Evolutionary conservation across 1,140 invertebrate genomes (phyloP).

Genomic region (Heterodera carotae): DNA sequence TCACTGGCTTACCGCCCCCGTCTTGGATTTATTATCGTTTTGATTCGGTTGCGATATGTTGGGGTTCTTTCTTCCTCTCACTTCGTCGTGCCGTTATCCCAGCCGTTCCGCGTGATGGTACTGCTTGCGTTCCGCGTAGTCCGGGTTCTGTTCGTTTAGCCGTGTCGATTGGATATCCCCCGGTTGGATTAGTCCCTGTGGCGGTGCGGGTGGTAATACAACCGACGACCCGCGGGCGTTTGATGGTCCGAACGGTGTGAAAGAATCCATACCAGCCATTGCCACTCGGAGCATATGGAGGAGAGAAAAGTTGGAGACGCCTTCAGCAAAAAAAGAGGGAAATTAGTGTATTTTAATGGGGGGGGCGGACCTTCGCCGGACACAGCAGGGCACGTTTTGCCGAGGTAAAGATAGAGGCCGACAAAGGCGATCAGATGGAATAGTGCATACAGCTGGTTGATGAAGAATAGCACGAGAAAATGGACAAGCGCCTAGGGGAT

Average conservation of each 20-base stretch:
- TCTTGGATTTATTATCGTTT: too few species aligned
- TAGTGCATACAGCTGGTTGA: slow-evolving; percentile 86
- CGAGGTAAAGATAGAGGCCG: slow-evolving; percentile 87
- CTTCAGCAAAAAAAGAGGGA: slow-evolving; percentile 17
- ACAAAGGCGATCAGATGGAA: slow-evolving; percentile 79
- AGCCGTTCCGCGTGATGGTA: slow-evolving; percentile 76
- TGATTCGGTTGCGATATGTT: too few species aligned
- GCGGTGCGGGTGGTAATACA: slow-evolving; percentile 68
- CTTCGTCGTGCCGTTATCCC: slow-evolving; percentile 20
- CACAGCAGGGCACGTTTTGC: slow-evolving; percentile 83
- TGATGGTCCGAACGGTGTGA: slow-evolving; percentile 67
- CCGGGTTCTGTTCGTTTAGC: slow-evolving; percentile 89
- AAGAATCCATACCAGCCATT: slow-evolving; percentile 26
- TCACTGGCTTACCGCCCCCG: too few species aligned
- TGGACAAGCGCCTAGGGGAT: slow-evolving; percentile 76
- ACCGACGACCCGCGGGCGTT: slow-evolving; percentile 77
- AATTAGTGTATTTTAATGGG: slow-evolving; percentile 7
- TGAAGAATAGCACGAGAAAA: slow-evolving; percentile 84
- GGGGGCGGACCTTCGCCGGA: slow-evolving; percentile 79
- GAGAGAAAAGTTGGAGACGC: slow-evolving; percentile 62
- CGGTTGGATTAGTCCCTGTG: slow-evolving; percentile 66
- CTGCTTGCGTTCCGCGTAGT: slow-evolving; percentile 83
- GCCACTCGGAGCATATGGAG: slow-evolving; percentile 72
- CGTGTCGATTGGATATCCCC: slow-evolving; percentile 77
- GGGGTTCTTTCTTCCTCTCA: too few species aligned